phyloP scores from a whole-genome alignment of 2,888 invertebrate species.

The Dimorphilus gyrociliatus region DNA sequence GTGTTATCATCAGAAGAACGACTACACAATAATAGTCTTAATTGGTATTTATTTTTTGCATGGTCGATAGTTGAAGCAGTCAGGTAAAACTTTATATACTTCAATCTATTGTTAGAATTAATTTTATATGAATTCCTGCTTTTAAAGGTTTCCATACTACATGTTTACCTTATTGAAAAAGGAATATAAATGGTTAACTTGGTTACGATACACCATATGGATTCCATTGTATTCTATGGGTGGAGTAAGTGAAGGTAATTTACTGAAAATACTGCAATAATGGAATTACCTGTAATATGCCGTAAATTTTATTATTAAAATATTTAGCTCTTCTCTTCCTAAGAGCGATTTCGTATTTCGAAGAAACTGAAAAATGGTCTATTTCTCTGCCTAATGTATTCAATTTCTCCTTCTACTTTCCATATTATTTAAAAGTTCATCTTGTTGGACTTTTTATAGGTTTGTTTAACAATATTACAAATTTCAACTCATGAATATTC shows the following conservation, averaged over 20 bases:
- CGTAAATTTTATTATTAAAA: slow-evolving; percentile 2
- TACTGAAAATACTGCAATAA: too few relatives aligned
- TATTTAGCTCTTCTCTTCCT: slow-evolving; percentile 36
- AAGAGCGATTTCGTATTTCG: slow-evolving; percentile 70
- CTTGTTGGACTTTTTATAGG: slow-evolving; percentile 57
- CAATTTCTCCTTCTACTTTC: slow-evolving; percentile 74
- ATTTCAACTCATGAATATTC: too few relatives aligned
- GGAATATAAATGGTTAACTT: slow-evolving; percentile 58
- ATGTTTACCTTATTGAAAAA: slow-evolving; percentile 59
- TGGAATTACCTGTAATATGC: too few relatives aligned
- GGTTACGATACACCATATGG: slow-evolving; percentile 85
- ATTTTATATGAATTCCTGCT: background rate
- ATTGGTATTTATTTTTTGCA: slow-evolving; percentile 67
- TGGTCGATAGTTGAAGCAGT: slow-evolving; percentile 70
- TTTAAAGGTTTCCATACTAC: slow-evolving; percentile 72
- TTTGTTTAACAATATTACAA: too few relatives aligned
- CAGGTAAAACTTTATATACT: too few relatives aligned
- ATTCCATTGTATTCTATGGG: slow-evolving; percentile 81
- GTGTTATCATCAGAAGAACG: slow-evolving; percentile 68
- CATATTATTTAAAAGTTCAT: slow-evolving; percentile 59
- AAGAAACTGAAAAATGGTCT: slow-evolving; percentile 60
- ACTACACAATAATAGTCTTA: slow-evolving; percentile 68
- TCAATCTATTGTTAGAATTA: too few relatives aligned
- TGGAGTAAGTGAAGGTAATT: slow-evolving; percentile 63
- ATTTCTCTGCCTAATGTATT: slow-evolving; percentile 61